Evolutionary conservation across 2,113 vertebrate genomes (phyloP).

Genomic region (Steatornis caripensis): DNA sequence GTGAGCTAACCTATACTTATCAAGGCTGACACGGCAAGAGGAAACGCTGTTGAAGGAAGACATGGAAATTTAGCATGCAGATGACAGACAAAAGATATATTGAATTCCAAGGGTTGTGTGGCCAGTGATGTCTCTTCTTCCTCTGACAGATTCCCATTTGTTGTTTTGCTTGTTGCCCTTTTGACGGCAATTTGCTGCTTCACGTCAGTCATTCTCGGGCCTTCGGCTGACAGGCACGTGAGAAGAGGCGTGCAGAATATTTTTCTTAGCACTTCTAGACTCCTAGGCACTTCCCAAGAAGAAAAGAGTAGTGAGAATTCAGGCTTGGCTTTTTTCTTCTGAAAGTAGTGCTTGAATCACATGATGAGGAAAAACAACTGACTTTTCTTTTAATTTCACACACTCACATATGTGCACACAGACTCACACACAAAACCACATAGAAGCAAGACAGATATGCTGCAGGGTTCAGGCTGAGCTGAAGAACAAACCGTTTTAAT

Average conservation of each 20-base stretch:
- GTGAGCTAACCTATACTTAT: conserved; percentile 17
- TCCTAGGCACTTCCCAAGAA: not conserved
- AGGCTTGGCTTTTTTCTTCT: not conserved
- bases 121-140: not conserved
- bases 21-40: conserved; percentile 12
- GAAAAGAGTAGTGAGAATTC: not conserved
- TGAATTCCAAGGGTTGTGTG: not conserved
- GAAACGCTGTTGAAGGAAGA: conserved; percentile 2
- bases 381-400: not conserved
- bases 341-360: not conserved
- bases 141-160: conserved; percentile 32
- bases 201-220: not conserved
- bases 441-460: not conserved
- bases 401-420: not conserved
- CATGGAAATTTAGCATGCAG: conserved; percentile 15
- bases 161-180: conserved; percentile 24
- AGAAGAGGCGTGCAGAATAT: not conserved
- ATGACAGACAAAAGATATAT: conserved; percentile 33
- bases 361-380: not conserved
- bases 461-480: conserved; percentile 22
- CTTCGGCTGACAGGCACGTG: not conserved
- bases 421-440: not conserved
- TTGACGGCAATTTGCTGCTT: not conserved
- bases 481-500: conserved; percentile 48
- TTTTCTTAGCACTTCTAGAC: not conserved